Conservation (phyloP, 2,797 vertebrate species). For the Epinephelus malabaricus region DNA sequence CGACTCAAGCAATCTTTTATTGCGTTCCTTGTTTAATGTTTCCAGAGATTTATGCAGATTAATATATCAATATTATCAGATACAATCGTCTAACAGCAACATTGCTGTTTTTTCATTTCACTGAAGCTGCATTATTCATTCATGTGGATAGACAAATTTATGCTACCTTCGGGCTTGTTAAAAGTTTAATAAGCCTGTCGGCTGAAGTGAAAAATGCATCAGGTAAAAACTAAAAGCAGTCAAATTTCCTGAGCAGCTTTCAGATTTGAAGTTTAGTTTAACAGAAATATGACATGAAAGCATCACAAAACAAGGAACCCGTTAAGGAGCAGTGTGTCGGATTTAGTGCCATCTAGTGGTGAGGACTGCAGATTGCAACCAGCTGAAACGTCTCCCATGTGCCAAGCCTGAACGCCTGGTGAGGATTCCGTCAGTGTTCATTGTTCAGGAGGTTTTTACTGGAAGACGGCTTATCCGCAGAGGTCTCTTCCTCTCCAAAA, state of each 20-base stretch:
- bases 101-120: conserved; percentile 14
- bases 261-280: not conserved
- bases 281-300: not conserved
- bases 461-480: too few species aligned
- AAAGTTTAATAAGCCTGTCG: conserved; percentile 35
- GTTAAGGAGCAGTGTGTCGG: not conserved
- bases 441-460: too few species aligned
- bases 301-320: not conserved
- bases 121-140: conserved; percentile 17
- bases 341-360: too few species aligned
- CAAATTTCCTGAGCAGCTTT: conserved; percentile 1
- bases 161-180: conserved; percentile 18
- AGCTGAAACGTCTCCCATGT: too few species aligned
- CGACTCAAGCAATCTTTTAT: not conserved
- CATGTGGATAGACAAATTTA: conserved; percentile 3
- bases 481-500: too few species aligned
- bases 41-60: not conserved
- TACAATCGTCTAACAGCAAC: not conserved
- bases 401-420: too few species aligned
- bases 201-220: conserved; percentile 17
- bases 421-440: too few species aligned
- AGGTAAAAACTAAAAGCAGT: conserved; percentile 11
- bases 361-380: too few species aligned
- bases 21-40: not conserved
- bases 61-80: not conserved